Conservation (phyloP, 1,140 invertebrate genomes). For the Brachionus rotundiformis region DNA sequence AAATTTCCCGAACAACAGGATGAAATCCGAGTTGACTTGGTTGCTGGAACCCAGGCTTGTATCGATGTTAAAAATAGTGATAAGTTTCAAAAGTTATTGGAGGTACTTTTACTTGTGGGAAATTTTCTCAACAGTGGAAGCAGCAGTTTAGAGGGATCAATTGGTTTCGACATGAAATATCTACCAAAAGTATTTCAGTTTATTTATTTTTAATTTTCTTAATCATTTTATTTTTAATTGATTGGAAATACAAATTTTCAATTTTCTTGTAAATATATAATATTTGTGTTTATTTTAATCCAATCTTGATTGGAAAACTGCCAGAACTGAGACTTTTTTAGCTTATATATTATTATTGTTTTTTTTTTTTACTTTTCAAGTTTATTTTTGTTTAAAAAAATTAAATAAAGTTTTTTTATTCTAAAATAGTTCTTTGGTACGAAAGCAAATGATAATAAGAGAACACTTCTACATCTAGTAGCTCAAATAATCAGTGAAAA, state of each 20-base stretch:
- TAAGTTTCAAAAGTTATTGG: conserved; percentile 85
- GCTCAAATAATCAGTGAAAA: conserved; percentile 83
- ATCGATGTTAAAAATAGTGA: conserved; percentile 86
- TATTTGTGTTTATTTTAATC: too few species aligned
- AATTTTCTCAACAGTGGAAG: conserved; percentile 95
- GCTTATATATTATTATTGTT: too few species aligned
- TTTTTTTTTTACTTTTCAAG: too few species aligned
- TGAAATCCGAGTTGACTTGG: conserved; percentile 71
- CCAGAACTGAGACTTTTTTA: too few species aligned
- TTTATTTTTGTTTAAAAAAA: too few species aligned
- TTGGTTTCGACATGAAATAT: conserved; percentile 94
- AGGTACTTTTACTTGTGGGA: conserved; percentile 83
- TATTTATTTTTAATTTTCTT: conserved; percentile 62
- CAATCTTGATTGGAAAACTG: too few species aligned
- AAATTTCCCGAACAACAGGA: conserved; percentile 71
- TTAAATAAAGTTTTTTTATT: too few species aligned
- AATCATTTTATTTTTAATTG: too few species aligned
- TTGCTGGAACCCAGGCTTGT: conserved; percentile 88
- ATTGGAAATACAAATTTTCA: too few species aligned
- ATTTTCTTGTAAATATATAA: too few species aligned
- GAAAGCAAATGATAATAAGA: conserved; percentile 88
- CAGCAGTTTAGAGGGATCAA: conserved; percentile 81
- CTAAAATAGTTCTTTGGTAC: conserved; percentile 89
- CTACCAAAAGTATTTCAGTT: conserved; percentile 80
- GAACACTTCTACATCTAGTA: conserved; percentile 87